phyloP scores from a whole-genome alignment of 2,888 invertebrate species.

The Euproctis similis region DNA sequence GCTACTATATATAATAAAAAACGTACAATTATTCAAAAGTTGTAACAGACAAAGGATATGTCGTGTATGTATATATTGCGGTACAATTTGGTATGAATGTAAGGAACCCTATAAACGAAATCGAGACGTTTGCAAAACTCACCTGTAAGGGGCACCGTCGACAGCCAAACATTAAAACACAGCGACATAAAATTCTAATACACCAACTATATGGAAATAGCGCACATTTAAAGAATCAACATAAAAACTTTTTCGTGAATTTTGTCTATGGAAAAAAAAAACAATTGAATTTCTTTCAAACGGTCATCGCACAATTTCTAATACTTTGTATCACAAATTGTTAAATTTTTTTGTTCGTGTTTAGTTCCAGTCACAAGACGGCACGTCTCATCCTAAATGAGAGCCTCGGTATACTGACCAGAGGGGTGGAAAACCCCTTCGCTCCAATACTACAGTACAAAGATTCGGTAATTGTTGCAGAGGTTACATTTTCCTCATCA shows the following conservation, averaged over 20 bases:
- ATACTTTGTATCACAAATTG: slow-evolving; percentile 12
- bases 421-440: slow-evolving; percentile 58
- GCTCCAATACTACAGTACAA: slow-evolving; percentile 55
- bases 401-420: slow-evolving; percentile 44
- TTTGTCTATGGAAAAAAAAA: slow-evolving; percentile 11
- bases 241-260: slow-evolving; percentile 10
- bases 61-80: too few species aligned
- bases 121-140: too few species aligned
- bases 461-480: slow-evolving; percentile 29
- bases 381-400: slow-evolving; percentile 27
- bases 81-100: too few species aligned
- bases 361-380: slow-evolving; percentile 29
- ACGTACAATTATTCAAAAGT: too few species aligned
- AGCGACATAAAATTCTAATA: slow-evolving; percentile 13
- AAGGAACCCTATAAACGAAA: too few species aligned
- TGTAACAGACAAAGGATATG: too few species aligned
- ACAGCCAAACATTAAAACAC: slow-evolving; percentile 22
- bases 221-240: slow-evolving; percentile 33
- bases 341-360: slow-evolving; percentile 32
- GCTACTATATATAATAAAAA: too few species aligned
- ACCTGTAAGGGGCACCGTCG: slow-evolving; percentile 35
- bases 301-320: slow-evolving; percentile 13
- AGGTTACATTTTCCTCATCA: slow-evolving; percentile 12
- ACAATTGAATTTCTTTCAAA: slow-evolving; percentile 5
- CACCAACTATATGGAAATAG: slow-evolving; percentile 9